Conservation (phyloP, 2,113 vertebrate genomes). For the Pongo pygmaeus region DNA sequence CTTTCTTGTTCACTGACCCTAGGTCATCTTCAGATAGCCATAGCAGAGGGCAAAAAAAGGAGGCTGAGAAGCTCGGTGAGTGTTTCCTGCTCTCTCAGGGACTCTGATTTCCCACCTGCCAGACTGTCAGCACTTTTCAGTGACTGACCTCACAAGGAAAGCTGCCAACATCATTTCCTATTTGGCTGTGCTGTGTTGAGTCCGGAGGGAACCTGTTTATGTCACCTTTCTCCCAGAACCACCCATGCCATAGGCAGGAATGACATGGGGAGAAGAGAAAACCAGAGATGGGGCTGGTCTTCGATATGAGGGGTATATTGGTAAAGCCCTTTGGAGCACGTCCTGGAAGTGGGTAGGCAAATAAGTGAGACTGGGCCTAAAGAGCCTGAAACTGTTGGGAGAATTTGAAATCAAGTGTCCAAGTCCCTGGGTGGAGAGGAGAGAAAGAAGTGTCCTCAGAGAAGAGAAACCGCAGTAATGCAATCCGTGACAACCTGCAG, state of each 20-base stretch:
- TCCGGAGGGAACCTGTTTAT: not conserved
- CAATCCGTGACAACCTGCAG: not conserved
- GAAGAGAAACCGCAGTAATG: not conserved
- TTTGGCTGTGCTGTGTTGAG: not conserved
- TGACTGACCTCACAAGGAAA: not conserved
- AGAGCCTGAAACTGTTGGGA: not conserved
- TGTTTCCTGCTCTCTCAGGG: not conserved
- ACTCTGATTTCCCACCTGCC: not conserved
- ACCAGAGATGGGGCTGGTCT: not conserved
- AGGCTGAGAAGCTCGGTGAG: not conserved
- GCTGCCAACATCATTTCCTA: not conserved
- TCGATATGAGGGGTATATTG: not conserved
- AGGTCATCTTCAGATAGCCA: not conserved
- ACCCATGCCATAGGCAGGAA: not conserved
- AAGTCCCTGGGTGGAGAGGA: not conserved
- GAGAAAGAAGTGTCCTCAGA: not conserved
- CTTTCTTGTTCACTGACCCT: not conserved
- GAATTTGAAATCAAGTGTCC: not conserved
- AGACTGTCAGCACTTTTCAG: not conserved
- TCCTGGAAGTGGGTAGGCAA: not conserved
- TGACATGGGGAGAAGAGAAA: too few species aligned
- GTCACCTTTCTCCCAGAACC: not conserved
- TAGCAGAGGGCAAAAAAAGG: not conserved
- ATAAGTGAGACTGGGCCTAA: not conserved
- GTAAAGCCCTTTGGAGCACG: not conserved